Evolutionary conservation across 30 jellyfish, hydroid and myxozoan genomes (phyloP), one percentile per base, ranked within the genome.

Genomic region (Cassiopea andromeda): DNA sequence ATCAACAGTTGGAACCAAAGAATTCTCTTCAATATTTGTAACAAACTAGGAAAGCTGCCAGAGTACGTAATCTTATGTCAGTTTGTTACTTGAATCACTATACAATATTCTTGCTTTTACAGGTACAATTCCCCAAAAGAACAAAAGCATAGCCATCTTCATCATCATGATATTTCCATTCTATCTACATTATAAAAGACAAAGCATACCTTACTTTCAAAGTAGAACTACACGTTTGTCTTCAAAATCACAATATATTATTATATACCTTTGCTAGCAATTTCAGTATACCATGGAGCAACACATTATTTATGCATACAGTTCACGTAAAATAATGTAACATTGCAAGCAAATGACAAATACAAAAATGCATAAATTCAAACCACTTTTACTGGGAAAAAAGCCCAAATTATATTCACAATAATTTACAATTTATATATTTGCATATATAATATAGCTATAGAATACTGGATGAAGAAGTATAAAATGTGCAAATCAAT

Each of bases 391-490:
- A 70, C 79, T 50, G 79, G 86, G 50, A 27, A 1, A 16, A 77
- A 77, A 48, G 75, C 86, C 86, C 75, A 77, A 77, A 77, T 47
- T 77, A 27, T 77, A 77, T 77, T 77, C 86, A 77, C 86, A 77
- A 27, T 19, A 48, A 77, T 77, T 77, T 77, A 77, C 86, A 77
- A 77, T 44, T 8, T 70, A 64, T 64, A 13, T 64, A 77, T 77
- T n/a, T 77, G 50, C 75, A 77, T 77, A 44, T 77, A 77, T 74
- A 77, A 47, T 4, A 27, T 27, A 27, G 38, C 38, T 50, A 70
- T 8, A 70, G 27, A 19, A 70, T 6, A 1, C 50, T 9, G 16
- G 79, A 43, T 8, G 54, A 70, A 70, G n/a, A 70, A 43, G 2
- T 64, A 64, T 54, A 54, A 10, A 3, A 14, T 14, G 73, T 17